phyloP scores from a whole-genome alignment of 2,113 vertebrate species.

The Dendrocopos noguchii region DNA sequence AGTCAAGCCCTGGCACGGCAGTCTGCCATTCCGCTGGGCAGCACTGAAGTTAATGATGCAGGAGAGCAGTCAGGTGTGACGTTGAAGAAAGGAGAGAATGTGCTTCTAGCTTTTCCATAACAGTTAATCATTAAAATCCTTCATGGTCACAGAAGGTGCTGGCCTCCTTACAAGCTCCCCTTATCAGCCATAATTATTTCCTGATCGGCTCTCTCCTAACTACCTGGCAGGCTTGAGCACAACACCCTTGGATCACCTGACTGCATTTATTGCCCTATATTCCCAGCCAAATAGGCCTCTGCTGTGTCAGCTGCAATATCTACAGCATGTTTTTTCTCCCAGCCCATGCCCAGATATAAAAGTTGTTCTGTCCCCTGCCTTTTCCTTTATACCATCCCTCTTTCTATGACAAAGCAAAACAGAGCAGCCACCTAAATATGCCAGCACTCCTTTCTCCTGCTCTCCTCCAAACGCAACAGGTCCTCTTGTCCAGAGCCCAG shows the following conservation, averaged over 20 bases:
- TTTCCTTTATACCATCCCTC: not conserved
- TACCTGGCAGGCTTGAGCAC: not conserved
- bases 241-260: conserved; percentile 54
- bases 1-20: not conserved
- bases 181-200: conserved; percentile 63
- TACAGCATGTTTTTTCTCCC: not conserved
- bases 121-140: conserved; percentile 56
- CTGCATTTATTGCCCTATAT: conserved; percentile 53
- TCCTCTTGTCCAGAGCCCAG: not conserved
- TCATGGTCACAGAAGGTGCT: conserved; percentile 36
- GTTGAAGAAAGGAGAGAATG: not conserved
- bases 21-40: not conserved
- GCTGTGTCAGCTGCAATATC: conserved; percentile 45
- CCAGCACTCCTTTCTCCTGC: not conserved
- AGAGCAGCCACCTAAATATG: not conserved
- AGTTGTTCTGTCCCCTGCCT: not conserved
- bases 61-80: not conserved
- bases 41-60: not conserved
- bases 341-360: not conserved
- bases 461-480: not conserved
- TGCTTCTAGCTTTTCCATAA: conserved; percentile 6
- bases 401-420: not conserved
- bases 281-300: conserved; percentile 36
- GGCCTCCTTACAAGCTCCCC: conserved; percentile 22
- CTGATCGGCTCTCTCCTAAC: conserved; percentile 28